Percentiles rank a stretch among this genome's conserved stretches.
phyloP scores from a whole-genome alignment of 2,888 invertebrate species.

The Xestia sexstrigata region DNA sequence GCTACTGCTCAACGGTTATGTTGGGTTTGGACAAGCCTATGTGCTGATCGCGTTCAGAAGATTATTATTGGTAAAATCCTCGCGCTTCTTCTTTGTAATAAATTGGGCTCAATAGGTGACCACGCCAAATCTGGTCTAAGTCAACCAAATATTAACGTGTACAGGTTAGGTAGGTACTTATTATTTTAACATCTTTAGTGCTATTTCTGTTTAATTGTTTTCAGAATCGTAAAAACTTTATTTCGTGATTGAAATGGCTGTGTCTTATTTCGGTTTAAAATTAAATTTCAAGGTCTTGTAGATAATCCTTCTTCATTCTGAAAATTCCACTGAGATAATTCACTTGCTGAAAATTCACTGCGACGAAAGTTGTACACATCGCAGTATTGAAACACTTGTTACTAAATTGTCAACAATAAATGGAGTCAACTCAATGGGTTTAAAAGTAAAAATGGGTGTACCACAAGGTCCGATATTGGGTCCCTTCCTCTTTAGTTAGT shows the following conservation, averaged over 20 bases:
- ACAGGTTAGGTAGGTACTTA: not conserved
- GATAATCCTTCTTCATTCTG: not conserved
- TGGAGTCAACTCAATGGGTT: too few species aligned
- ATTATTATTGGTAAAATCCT: not conserved
- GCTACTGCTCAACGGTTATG: not conserved
- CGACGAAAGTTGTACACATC: not conserved
- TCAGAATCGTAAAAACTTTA: slow-evolving; percentile 8
- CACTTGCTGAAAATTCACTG: not conserved
- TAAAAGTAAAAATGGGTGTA: too few species aligned
- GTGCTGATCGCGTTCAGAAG: not conserved
- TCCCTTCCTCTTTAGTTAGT: too few species aligned
- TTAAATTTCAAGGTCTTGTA: not conserved
- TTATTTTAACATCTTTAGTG: slow-evolving; percentile 13
- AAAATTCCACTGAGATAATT: too few species aligned
- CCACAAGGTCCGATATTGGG: too few species aligned
- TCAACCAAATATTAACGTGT: slow-evolving; percentile 11
- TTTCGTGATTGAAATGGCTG: slow-evolving; percentile 8
- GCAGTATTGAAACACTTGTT: not conserved
- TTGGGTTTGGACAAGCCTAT: too few species aligned
- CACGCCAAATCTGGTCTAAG: not conserved
- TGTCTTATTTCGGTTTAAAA: slow-evolving; percentile 22
- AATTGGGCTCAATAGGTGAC: not conserved
- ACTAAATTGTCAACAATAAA: too few species aligned
- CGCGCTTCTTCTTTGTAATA: not conserved
- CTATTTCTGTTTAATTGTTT: slow-evolving; percentile 22